phyloP scores from a whole-genome alignment of 2,113 vertebrate genomes.

The Butastur rufipennis region DNA sequence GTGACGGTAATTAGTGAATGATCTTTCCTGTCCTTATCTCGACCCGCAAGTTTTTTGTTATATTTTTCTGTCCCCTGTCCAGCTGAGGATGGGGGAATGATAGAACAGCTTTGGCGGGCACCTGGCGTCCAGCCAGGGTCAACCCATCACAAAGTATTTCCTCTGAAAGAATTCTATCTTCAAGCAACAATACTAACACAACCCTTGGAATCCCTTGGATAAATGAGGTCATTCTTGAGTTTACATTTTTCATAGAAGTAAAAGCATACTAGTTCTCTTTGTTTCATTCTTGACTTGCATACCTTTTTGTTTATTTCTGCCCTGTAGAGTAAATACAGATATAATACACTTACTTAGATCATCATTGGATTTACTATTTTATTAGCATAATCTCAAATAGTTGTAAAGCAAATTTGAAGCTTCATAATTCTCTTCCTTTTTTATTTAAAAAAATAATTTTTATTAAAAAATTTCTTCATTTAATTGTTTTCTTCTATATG shows the following conservation, averaged over 20 bases:
- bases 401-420: not conserved
- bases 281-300: not conserved
- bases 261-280: not conserved
- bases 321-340: not conserved
- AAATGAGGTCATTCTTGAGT: not conserved
- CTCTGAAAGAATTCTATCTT: not conserved
- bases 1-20: too few species aligned
- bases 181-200: not conserved
- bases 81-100: too few species aligned
- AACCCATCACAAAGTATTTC: not conserved
- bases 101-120: too few species aligned
- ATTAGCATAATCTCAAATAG: not conserved
- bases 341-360: not conserved
- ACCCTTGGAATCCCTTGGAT: not conserved
- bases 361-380: not conserved
- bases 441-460: not conserved
- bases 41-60: too few species aligned
- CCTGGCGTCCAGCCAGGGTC: too few species aligned
- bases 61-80: too few species aligned
- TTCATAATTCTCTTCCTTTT: not conserved
- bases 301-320: not conserved
- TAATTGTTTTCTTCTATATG: not conserved
- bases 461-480: not conserved
- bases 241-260: not conserved
- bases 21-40: too few species aligned